These are phyloP conservation scores for Eucera pruinosa DNA, from an alignment of 2,888 invertebrate genomes.

Conservation along the genomic window DNA sequence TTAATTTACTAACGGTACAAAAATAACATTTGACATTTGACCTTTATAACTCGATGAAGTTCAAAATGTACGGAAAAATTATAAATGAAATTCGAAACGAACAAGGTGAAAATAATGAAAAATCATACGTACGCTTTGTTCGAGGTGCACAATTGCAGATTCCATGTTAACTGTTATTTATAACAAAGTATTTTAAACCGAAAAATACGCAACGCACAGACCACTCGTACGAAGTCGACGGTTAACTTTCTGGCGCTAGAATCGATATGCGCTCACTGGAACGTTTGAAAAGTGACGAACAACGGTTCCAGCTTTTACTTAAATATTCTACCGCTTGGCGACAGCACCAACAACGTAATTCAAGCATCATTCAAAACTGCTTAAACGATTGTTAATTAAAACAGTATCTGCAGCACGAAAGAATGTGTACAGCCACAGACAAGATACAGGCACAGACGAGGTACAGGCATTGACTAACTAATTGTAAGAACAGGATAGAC, in stretches of 20 bases:
- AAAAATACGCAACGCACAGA: slow-evolving; percentile 17
- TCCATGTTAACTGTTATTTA: slow-evolving; percentile 72
- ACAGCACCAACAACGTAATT: slow-evolving; percentile 36
- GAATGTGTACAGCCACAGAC: too few relatives aligned
- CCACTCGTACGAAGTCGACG: slow-evolving; percentile 21
- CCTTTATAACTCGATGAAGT: slow-evolving; percentile 5
- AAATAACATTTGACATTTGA: slow-evolving; percentile 17
- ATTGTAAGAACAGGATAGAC: too few relatives aligned
- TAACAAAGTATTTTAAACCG: slow-evolving; percentile 28
- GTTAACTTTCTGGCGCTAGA: slow-evolving; percentile 44
- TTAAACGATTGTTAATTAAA: too few relatives aligned
- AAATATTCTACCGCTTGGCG: not conserved
- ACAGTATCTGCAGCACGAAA: too few relatives aligned
- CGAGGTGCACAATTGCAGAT: slow-evolving; percentile 77
- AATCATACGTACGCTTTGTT: slow-evolving; percentile 77
- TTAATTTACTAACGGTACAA: not conserved
- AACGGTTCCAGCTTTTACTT: slow-evolving; percentile 22
- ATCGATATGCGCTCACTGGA: slow-evolving; percentile 52
- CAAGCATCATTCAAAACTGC: too few relatives aligned
- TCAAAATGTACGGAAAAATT: slow-evolving; percentile 2
- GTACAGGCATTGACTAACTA: too few relatives aligned
- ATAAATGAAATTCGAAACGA: not conserved
- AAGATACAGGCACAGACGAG: too few relatives aligned
- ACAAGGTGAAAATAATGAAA: not conserved
- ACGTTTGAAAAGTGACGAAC: slow-evolving; percentile 49